Evolutionary conservation across 2,888 invertebrate genomes (phyloP).

Genomic region (Diploptera punctata): DNA sequence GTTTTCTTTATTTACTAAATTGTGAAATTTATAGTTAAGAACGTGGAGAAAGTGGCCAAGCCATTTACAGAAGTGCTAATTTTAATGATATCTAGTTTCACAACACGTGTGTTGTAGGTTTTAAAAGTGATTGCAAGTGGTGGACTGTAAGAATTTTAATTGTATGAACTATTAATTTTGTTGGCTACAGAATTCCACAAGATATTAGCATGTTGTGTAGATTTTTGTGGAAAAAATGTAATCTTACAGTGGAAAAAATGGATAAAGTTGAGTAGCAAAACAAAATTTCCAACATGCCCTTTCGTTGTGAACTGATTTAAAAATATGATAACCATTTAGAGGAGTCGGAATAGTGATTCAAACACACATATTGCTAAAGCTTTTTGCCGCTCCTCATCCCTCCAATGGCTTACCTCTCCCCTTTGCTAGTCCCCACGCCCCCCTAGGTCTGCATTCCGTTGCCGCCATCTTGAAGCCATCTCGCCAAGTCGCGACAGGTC

Average conservation of each 20-base stretch:
- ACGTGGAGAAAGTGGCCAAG: not conserved
- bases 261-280: not conserved
- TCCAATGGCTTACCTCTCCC: constrained; percentile 4
- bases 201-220: too few species aligned
- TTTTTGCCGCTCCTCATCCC: constrained; percentile 20
- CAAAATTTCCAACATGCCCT: constrained; percentile 1
- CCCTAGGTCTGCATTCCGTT: constrained; percentile 34
- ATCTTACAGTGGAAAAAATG: not conserved
- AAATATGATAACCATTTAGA: not conserved
- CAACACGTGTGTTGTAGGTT: too few species aligned
- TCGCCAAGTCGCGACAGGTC: constrained; percentile 16
- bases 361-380: constrained; percentile 30
- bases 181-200: too few species aligned
- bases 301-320: not conserved
- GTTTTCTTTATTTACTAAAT: not conserved
- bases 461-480: constrained; percentile 30
- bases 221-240: not conserved
- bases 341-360: constrained; percentile 16
- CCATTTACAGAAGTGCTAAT: not conserved
- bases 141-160: too few species aligned
- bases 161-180: too few species aligned
- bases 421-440: constrained; percentile 26
- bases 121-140: too few species aligned
- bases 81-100: not conserved
- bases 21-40: not conserved